These are phyloP conservation scores for Caranx ignobilis DNA, from an alignment of 2,113 vertebrate species.

Conservation along the genomic window DNA sequence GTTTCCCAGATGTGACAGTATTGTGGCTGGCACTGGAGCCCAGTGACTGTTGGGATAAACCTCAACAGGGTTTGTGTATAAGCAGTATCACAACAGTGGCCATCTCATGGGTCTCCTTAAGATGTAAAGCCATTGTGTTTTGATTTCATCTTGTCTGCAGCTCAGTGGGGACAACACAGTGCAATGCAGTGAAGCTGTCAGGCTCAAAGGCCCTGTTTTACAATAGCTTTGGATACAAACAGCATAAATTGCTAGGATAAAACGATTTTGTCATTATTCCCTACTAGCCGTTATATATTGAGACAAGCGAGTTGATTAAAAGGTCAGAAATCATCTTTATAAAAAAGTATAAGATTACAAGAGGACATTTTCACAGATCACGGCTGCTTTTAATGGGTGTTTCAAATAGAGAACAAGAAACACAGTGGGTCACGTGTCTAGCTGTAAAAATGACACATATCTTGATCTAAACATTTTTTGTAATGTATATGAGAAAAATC, in stretches of 20 bases:
- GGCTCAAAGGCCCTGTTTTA: background rate
- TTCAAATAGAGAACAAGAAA: background rate
- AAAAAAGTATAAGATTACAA: background rate
- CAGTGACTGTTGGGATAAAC: conserved; percentile 64
- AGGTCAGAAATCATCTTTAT: background rate
- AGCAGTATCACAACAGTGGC: conserved; percentile 54
- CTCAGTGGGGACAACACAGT: conserved; percentile 10
- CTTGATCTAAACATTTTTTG: background rate
- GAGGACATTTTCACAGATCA: background rate
- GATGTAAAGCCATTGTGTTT: conserved; percentile 39
- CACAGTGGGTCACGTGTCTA: background rate
- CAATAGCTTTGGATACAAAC: background rate
- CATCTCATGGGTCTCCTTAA: conserved; percentile 39
- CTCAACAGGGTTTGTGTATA: conserved; percentile 59
- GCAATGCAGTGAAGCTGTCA: background rate
- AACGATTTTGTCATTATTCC: background rate
- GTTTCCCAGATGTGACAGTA: conserved; percentile 69
- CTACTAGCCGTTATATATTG: background rate
- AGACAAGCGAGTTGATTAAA: background rate
- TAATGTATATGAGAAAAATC: background rate
- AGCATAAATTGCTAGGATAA: background rate
- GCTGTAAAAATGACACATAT: background rate
- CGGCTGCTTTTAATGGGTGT: background rate
- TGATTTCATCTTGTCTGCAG: conserved; percentile 34
- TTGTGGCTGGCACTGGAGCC: conserved; percentile 58